Conservation (phyloP, 2,113 vertebrate species). For the Gobiocypris rarus region DNA sequence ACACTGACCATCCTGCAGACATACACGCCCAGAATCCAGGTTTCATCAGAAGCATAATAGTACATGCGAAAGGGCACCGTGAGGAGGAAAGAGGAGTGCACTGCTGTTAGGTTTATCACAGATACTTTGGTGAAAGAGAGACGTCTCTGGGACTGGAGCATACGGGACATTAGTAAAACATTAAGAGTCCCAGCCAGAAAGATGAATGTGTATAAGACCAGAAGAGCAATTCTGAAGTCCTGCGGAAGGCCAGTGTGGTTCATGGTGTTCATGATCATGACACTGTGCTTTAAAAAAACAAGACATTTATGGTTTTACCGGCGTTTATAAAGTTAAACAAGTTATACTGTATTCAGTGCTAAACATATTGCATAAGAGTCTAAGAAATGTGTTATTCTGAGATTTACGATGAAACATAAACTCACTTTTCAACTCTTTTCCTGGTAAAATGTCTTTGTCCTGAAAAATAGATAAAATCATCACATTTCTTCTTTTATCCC, state of each 20-base stretch:
- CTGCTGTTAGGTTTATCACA: slow-evolving; percentile 36
- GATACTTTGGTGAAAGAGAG: slow-evolving; percentile 82
- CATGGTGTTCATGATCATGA: not conserved
- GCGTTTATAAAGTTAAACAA: too few species aligned
- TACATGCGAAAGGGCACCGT: slow-evolving; percentile 82
- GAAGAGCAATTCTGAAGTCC: slow-evolving; percentile 51
- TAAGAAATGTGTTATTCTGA: not conserved
- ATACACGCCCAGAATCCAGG: slow-evolving; percentile 66
- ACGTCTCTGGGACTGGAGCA: slow-evolving; percentile 77
- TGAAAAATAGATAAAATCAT: not conserved
- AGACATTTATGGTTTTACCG: too few species aligned
- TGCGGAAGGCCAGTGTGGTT: not conserved
- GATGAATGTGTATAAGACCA: slow-evolving; percentile 66
- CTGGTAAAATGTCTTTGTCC: not conserved
- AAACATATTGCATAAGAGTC: not conserved
- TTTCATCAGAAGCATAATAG: slow-evolving; percentile 66
- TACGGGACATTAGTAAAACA: slow-evolving; percentile 68
- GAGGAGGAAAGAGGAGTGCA: slow-evolving; percentile 79
- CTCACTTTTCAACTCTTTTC: slow-evolving; percentile 3
- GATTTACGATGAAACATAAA: not conserved
- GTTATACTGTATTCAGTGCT: not conserved
- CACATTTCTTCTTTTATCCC: not conserved
- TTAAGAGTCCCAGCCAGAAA: slow-evolving; percentile 74
- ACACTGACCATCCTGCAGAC: slow-evolving; percentile 81
- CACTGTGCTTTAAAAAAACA: not conserved